Percentiles rank a stretch among this genome's conserved stretches.
Evolutionary conservation across 2,113 vertebrate species (phyloP).

Genomic region (Steatornis caripensis): DNA sequence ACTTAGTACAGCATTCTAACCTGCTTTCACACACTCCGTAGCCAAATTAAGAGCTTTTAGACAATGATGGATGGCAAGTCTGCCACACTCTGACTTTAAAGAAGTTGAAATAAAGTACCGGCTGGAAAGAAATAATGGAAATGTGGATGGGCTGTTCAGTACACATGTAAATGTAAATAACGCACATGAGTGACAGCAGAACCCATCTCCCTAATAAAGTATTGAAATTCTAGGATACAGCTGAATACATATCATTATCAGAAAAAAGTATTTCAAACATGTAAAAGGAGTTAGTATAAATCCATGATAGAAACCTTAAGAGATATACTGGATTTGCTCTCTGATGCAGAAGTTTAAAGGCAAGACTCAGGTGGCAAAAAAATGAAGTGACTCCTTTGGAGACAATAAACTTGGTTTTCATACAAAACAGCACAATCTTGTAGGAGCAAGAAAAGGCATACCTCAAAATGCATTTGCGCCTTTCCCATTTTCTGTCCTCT

Average conservation of each 20-base stretch:
- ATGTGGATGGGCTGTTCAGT: not conserved
- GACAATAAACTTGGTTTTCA: not conserved
- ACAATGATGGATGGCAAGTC: constrained; percentile 16
- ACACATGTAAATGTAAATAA: constrained; percentile 8
- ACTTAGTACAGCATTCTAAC: not conserved
- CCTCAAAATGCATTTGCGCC: not conserved
- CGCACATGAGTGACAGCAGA: not conserved
- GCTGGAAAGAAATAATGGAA: constrained; percentile 12
- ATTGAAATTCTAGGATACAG: not conserved
- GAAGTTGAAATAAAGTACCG: constrained; percentile 48
- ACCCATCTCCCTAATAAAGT: not conserved
- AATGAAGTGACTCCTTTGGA: not conserved
- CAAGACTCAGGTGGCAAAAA: not conserved
- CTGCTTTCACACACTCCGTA: not conserved
- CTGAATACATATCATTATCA: not conserved
- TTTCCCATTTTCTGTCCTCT: not conserved
- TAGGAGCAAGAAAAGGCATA: not conserved
- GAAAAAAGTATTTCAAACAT: not conserved
- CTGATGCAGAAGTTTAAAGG: not conserved
- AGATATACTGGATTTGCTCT: not conserved
- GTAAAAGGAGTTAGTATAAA: not conserved
- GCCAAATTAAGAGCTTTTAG: constrained; percentile 5
- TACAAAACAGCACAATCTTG: not conserved
- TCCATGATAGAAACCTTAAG: not conserved
- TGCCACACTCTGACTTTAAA: constrained; percentile 18